Conservation (phyloP, 2,797 vertebrate genomes). For the Geotrypetes seraphini region DNA sequence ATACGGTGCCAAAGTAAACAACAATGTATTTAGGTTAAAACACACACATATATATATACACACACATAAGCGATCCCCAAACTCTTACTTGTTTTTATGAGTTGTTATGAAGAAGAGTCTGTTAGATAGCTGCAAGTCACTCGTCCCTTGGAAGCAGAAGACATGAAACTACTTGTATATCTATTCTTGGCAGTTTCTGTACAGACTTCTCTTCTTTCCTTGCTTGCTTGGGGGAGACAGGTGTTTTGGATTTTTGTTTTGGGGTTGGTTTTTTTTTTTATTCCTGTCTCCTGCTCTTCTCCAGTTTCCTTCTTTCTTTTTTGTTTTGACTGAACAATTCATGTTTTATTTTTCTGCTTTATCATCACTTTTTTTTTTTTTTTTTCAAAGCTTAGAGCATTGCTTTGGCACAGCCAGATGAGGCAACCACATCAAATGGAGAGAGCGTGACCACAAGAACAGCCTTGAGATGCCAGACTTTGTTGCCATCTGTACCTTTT, state of each 20-base stretch:
- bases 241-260: too few relatives aligned
- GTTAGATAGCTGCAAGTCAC: constrained; percentile 3
- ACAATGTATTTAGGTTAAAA: too few relatives aligned
- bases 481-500: constrained; percentile 41
- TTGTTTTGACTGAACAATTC: constrained; percentile 26
- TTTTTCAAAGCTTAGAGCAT: too few relatives aligned
- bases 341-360: constrained; percentile 3
- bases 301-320: constrained; percentile 19
- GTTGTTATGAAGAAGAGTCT: constrained; percentile 4
- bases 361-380: neutral
- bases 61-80: too few relatives aligned
- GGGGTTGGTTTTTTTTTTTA: constrained; percentile 41
- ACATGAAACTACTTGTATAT: constrained; percentile 16
- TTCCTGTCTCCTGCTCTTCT: constrained; percentile 36
- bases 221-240: constrained; percentile 16
- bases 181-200: too few relatives aligned
- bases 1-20: too few relatives aligned
- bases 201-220: too few relatives aligned
- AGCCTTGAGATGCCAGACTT: constrained; percentile 38
- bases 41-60: too few relatives aligned
- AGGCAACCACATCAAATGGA: constrained; percentile 57
- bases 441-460: constrained; percentile 49
- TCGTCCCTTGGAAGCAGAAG: neutral
- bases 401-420: constrained; percentile 42
- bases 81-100: neutral